phyloP scores from a whole-genome alignment of 1,140 invertebrate species.

The Maconellicoccus hirsutus region DNA sequence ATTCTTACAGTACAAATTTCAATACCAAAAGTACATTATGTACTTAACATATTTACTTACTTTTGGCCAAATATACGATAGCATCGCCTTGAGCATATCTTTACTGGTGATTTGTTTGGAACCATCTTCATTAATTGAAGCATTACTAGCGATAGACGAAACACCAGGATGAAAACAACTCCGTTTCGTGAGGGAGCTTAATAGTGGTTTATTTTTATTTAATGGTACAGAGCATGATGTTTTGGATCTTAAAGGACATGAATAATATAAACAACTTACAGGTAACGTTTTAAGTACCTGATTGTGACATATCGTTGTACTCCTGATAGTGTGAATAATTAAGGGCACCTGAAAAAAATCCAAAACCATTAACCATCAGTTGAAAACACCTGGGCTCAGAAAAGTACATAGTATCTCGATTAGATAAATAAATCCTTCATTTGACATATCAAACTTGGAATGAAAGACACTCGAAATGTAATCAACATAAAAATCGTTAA shows the following conservation, averaged over 20 bases:
- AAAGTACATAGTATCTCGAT: too few relatives aligned
- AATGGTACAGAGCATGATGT: neutral
- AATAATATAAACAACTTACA: neutral
- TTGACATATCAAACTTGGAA: too few relatives aligned
- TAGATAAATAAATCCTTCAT: too few relatives aligned
- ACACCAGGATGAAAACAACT: slow-evolving; percentile 84
- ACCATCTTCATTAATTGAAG: slow-evolving; percentile 42
- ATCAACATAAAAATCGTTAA: too few relatives aligned
- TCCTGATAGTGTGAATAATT: neutral
- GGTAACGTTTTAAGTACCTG: neutral
- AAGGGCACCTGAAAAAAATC: neutral
- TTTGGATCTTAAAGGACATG: neutral
- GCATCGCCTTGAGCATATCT: slow-evolving; percentile 79
- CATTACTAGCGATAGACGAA: slow-evolving; percentile 52
- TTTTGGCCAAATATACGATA: slow-evolving; percentile 91
- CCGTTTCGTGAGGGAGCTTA: slow-evolving; percentile 44
- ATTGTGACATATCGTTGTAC: neutral
- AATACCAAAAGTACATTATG: neutral
- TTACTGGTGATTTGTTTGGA: slow-evolving; percentile 47
- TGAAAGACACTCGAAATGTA: too few relatives aligned
- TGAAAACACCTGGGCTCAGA: too few relatives aligned
- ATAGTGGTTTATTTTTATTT: too few relatives aligned
- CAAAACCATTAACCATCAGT: neutral
- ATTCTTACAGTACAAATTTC: too few relatives aligned
- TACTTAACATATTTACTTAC: too few relatives aligned